A percentile compares a stretch with the other conserved stretches of the same genome.
Evolutionary conservation across 2,113 vertebrate species (phyloP).

Genomic region (Bothrops jararaca): DNA sequence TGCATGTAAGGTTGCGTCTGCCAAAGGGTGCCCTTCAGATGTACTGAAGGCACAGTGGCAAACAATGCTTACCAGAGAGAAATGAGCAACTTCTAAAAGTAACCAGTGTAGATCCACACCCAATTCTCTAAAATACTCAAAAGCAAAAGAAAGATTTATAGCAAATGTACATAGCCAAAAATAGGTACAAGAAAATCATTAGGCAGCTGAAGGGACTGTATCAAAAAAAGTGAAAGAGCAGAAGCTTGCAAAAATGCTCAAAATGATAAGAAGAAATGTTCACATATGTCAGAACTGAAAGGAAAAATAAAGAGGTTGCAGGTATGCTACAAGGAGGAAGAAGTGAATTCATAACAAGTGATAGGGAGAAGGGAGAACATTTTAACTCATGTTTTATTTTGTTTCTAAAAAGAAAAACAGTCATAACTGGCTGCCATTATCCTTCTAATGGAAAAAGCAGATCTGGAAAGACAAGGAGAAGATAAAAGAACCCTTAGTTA

Average conservation of each 20-base stretch:
- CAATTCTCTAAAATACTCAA: neutral
- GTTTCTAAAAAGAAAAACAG: neutral
- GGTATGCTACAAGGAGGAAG: neutral
- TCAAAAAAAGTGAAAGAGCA: neutral
- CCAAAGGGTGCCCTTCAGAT: neutral
- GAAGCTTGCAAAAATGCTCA: neutral
- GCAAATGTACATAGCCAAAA: neutral
- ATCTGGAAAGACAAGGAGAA: neutral
- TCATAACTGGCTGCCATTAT: neutral
- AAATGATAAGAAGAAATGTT: neutral
- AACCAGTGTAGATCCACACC: neutral
- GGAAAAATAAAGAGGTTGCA: neutral
- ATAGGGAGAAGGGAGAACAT: neutral
- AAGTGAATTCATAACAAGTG: neutral
- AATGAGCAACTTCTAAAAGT: neutral
- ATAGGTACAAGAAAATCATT: neutral
- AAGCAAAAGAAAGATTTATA: neutral
- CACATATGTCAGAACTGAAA: neutral
- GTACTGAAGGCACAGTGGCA: neutral
- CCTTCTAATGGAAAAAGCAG: neutral
- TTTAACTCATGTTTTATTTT: neutral
- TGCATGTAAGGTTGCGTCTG: neutral
- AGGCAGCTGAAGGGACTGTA: neutral
- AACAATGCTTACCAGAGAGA: neutral
- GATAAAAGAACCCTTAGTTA: neutral